phyloP scores from a whole-genome alignment of 1,140 invertebrate species.

The Achatina immaculata region DNA sequence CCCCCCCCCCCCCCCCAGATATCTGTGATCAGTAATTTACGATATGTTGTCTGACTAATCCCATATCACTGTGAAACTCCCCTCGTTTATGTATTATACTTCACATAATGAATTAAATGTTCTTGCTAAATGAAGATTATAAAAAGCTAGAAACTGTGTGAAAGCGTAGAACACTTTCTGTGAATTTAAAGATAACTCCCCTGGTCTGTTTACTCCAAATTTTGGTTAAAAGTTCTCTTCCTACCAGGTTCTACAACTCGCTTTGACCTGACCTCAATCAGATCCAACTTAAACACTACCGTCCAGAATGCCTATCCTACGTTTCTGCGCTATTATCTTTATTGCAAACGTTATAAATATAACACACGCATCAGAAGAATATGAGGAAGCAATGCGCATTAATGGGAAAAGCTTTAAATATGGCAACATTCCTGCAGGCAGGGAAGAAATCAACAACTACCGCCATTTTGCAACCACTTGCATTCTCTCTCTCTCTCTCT shows the following conservation, averaged over 20 bases:
- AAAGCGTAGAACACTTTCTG: too few relatives aligned
- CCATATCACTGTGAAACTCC: too few relatives aligned
- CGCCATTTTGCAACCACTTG: constrained; percentile 52
- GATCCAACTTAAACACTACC: neutral
- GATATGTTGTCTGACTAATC: too few relatives aligned
- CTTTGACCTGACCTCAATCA: neutral
- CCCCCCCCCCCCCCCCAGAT: too few relatives aligned
- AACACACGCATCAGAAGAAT: neutral
- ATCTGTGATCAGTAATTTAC: too few relatives aligned
- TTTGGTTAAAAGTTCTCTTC: too few relatives aligned
- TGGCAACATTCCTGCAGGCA: constrained; percentile 34
- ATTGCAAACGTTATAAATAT: neutral
- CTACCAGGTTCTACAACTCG: neutral
- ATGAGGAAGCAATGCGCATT: neutral
- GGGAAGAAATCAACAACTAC: constrained; percentile 43
- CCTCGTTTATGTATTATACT: too few relatives aligned
- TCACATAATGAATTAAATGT: too few relatives aligned
- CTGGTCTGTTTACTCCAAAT: too few relatives aligned
- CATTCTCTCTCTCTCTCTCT: constrained; percentile 51
- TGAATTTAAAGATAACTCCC: too few relatives aligned
- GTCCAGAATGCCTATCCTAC: neutral
- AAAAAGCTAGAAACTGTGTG: too few relatives aligned
- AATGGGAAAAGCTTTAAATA: neutral
- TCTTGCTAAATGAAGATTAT: too few relatives aligned
- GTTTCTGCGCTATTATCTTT: neutral